phyloP scores from a whole-genome alignment of 2,888 invertebrate genomes.

The Melanostoma mellinum region DNA sequence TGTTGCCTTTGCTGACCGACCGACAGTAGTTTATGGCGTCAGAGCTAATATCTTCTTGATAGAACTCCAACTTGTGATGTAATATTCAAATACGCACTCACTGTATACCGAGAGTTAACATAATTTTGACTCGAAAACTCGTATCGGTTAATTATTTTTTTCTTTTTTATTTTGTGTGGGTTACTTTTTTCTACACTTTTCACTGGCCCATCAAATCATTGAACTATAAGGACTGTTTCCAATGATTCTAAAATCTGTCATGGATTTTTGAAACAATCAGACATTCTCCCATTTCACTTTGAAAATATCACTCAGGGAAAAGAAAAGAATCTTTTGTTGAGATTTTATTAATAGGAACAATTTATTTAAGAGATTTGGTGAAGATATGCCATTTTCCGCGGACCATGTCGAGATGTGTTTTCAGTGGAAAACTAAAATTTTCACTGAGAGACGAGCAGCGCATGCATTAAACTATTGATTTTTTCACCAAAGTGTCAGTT shows the following conservation, averaged over 20 bases:
- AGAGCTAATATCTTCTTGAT: slow-evolving; percentile 24
- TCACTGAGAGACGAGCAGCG: slow-evolving; percentile 74
- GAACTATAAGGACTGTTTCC: slow-evolving; percentile 36
- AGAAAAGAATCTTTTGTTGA: slow-evolving; percentile 26
- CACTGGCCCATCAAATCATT: slow-evolving; percentile 14
- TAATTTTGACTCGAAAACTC: slow-evolving; percentile 44
- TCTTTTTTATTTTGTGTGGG: slow-evolving; percentile 21
- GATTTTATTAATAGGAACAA: slow-evolving; percentile 35
- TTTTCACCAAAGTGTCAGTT: slow-evolving; percentile 72
- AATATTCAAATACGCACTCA: slow-evolving; percentile 61
- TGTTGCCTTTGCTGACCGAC: slow-evolving; percentile 3
- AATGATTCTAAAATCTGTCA: slow-evolving; percentile 54
- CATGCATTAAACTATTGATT: slow-evolving; percentile 79
- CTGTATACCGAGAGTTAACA: slow-evolving; percentile 53
- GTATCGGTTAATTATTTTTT: slow-evolving; percentile 35
- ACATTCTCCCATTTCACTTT: slow-evolving; percentile 57
- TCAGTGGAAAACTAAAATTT: slow-evolving; percentile 70
- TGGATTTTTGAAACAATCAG: slow-evolving; percentile 30
- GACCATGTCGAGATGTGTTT: slow-evolving; percentile 68
- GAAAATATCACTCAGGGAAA: slow-evolving; percentile 9
- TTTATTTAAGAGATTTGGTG: slow-evolving; percentile 33
- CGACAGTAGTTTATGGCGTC: slow-evolving; percentile 15
- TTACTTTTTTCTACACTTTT: slow-evolving; percentile 43
- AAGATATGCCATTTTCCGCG: slow-evolving; percentile 56
- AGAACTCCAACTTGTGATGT: slow-evolving; percentile 55